Evolutionary conservation across 1,140 invertebrate genomes (phyloP).

Genomic region (Pristionchus pacificus): DNA sequence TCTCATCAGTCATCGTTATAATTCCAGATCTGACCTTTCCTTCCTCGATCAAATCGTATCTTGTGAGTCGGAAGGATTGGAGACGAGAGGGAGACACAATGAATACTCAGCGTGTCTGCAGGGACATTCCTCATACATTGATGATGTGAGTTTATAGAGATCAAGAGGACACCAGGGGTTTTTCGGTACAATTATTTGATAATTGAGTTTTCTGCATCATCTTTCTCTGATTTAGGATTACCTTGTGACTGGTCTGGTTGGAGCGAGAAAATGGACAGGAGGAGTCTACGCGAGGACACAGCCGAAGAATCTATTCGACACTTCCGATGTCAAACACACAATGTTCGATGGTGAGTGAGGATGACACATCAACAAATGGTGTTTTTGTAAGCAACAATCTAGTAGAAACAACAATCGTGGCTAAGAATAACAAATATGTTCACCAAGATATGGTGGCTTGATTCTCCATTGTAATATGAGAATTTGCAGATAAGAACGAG

Average conservation of each 20-base stretch:
- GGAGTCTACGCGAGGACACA: constrained; percentile 40
- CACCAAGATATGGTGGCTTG: no score
- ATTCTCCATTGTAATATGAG: no score
- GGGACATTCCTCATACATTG: constrained; percentile 50
- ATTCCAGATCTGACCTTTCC: not conserved
- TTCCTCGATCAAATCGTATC: constrained; percentile 1
- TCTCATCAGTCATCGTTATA: not conserved
- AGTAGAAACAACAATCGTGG: no score
- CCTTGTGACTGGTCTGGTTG: constrained; percentile 51
- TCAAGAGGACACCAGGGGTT: constrained; percentile 1
- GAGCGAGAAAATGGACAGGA: constrained; percentile 55
- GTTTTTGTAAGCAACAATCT: no score
- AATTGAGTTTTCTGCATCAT: not conserved
- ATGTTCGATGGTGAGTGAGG: constrained; percentile 43
- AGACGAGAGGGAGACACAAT: constrained; percentile 51
- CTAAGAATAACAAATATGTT: no score
- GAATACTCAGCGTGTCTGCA: constrained; percentile 56
- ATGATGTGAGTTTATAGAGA: constrained; percentile 34
- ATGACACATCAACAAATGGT: constrained; percentile 38
- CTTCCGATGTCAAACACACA: constrained; percentile 43
- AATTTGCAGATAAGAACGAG: no score
- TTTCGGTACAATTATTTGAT: not conserved
- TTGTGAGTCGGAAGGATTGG: constrained; percentile 31
- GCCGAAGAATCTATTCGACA: constrained; percentile 32
- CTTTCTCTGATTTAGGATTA: constrained; percentile 37